phyloP scores from a whole-genome alignment of 2,888 invertebrate genomes.

The Tridacna crocea region DNA sequence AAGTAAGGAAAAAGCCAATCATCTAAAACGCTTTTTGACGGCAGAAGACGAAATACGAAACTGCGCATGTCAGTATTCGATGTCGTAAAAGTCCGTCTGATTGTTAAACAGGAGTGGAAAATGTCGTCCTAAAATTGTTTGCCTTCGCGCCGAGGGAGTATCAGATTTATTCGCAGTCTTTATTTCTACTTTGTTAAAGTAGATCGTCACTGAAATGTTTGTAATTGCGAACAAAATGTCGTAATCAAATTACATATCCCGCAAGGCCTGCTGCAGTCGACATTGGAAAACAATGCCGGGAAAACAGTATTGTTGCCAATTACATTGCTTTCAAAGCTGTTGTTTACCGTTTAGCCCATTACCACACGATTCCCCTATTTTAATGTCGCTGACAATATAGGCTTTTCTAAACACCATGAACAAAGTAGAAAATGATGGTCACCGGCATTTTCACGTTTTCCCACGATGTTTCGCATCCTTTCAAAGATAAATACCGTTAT shows the following conservation, averaged over 20 bases:
- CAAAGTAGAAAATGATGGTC: too few species aligned
- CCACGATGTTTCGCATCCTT: too few species aligned
- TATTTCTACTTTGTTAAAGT: slow-evolving; percentile 6
- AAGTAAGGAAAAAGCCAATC: slow-evolving; percentile 18
- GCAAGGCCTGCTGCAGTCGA: too few species aligned
- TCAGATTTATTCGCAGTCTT: slow-evolving; percentile 6
- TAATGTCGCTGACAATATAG: too few species aligned
- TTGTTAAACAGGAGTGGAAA: slow-evolving; percentile 9
- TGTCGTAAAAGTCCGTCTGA: slow-evolving; percentile 15
- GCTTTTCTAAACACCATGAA: too few species aligned
- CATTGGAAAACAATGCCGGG: too few species aligned
- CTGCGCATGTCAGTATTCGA: slow-evolving; percentile 16
- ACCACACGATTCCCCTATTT: too few species aligned
- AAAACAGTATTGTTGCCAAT: too few species aligned
- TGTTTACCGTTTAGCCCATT: too few species aligned
- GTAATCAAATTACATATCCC: neutral
- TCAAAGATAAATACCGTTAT: too few species aligned
- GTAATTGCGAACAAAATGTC: neutral
- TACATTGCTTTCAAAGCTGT: too few species aligned
- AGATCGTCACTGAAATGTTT: slow-evolving; percentile 1
- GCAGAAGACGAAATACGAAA: slow-evolving; percentile 10
- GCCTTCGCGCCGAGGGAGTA: neutral
- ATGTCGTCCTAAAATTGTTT: slow-evolving; percentile 13
- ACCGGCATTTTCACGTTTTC: too few species aligned
- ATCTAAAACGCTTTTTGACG: neutral